phyloP scores from a whole-genome alignment of 2,888 invertebrate species.

The Brachycybe producta region DNA sequence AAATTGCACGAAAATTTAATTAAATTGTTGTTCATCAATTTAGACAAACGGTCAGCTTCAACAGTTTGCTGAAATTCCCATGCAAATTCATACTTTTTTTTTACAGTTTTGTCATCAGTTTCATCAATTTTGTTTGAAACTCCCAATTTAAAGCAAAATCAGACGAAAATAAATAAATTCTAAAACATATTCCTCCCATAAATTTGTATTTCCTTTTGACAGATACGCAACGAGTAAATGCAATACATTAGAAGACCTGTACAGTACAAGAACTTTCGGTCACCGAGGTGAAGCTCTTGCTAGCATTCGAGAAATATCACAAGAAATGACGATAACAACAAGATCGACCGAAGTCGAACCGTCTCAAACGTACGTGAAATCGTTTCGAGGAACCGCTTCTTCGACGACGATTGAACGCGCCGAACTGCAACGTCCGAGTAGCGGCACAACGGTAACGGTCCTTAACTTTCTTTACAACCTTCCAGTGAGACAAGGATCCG shows the following conservation, averaged over 20 bases:
- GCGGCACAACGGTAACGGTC: slow-evolving; percentile 58
- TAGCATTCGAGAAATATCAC: slow-evolving; percentile 45
- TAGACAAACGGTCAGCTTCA: no score
- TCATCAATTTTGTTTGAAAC: no score
- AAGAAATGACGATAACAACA: slow-evolving; percentile 47
- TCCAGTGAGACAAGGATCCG: slow-evolving; percentile 46
- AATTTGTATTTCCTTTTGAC: not conserved
- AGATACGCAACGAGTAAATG: slow-evolving; percentile 54
- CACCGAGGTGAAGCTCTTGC: slow-evolving; percentile 54
- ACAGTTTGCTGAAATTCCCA: no score
- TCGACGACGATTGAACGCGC: not conserved
- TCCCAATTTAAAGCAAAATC: no score
- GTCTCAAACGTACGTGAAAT: slow-evolving; percentile 31
- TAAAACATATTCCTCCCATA: not conserved
- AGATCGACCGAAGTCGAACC: slow-evolving; percentile 37
- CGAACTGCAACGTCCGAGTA: slow-evolving; percentile 41
- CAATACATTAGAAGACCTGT: slow-evolving; percentile 40
- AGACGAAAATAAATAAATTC: no score
- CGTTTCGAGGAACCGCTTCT: slow-evolving; percentile 34
- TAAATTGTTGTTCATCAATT: not conserved
- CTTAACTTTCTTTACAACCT: slow-evolving; percentile 49
- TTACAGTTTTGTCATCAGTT: no score
- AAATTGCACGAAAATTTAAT: not conserved
- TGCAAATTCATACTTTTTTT: no score
- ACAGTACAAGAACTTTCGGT: slow-evolving; percentile 47